phyloP scores from a whole-genome alignment of 2,113 vertebrate genomes.

The Oryzias melastigma region DNA sequence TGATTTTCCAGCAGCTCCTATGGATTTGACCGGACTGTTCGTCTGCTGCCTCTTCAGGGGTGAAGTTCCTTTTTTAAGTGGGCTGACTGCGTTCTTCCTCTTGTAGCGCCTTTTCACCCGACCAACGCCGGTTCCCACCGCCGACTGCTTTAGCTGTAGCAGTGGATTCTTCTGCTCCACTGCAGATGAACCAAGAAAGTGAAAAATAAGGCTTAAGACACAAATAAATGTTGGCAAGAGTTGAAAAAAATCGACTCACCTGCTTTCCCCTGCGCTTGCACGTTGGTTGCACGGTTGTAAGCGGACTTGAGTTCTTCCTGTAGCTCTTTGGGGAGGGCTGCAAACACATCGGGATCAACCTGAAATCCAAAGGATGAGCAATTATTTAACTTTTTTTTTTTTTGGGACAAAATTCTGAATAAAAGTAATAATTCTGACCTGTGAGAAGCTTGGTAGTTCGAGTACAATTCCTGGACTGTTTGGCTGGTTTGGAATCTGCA shows the following conservation, averaged over 20 bases:
- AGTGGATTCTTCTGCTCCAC: slow-evolving; percentile 84
- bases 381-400: too few species aligned
- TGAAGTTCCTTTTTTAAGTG: slow-evolving; percentile 83
- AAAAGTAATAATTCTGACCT: slow-evolving; percentile 72
- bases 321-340: slow-evolving; percentile 90
- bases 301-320: slow-evolving; percentile 92
- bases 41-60: slow-evolving; percentile 82
- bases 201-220: background rate
- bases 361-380: slow-evolving; percentile 41
- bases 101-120: slow-evolving; percentile 85
- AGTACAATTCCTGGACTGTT: slow-evolving; percentile 86
- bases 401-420: too few species aligned
- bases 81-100: slow-evolving; percentile 81
- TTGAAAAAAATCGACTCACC: slow-evolving; percentile 42
- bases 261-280: slow-evolving; percentile 65
- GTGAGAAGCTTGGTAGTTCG: slow-evolving; percentile 92
- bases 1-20: slow-evolving; percentile 76
- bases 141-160: slow-evolving; percentile 80
- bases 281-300: slow-evolving; percentile 80
- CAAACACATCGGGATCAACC: slow-evolving; percentile 97
- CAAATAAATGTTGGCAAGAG: background rate
- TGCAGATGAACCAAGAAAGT: slow-evolving; percentile 35
- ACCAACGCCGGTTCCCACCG: slow-evolving; percentile 38
- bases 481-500: slow-evolving; percentile 87
- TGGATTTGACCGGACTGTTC: slow-evolving; percentile 82